These are phyloP conservation scores for Glossophaga mutica DNA, from an alignment of 2,797 vertebrate genomes.

Conservation along the genomic window DNA sequence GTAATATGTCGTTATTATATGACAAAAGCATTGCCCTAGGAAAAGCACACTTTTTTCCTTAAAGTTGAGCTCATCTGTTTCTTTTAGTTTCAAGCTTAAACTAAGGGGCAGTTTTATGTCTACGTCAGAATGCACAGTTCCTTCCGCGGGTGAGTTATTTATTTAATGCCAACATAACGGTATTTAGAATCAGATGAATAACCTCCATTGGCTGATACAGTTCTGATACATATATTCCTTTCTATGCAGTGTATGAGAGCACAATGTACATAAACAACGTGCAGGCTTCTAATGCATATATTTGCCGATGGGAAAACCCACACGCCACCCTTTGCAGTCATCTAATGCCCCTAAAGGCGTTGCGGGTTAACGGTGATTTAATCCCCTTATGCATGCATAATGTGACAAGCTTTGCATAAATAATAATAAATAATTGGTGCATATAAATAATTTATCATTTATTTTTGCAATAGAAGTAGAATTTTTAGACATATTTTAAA, in stretches of 20 bases:
- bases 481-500: constrained; percentile 87
- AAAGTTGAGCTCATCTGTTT: neutral
- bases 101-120: constrained; percentile 32
- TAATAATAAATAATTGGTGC: constrained; percentile 99
- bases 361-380: constrained; percentile 93
- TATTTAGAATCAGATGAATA: neutral
- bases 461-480: constrained; percentile 98
- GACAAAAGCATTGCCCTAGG: constrained; percentile 54
- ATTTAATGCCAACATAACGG: constrained; percentile 48
- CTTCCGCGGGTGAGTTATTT: constrained; percentile 14
- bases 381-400: constrained; percentile 99
- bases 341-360: constrained; percentile 86
- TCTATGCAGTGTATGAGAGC: constrained; percentile 3
- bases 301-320: constrained; percentile 75
- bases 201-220: constrained; percentile 15
- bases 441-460: constrained; percentile 99
- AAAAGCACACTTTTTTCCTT: neutral
- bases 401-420: constrained; percentile 99
- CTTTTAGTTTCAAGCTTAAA: constrained; percentile 54
- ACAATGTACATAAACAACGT: constrained; percentile 63
- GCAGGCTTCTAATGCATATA: constrained; percentile 64
- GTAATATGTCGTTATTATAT: constrained; percentile 38
- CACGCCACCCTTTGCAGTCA: constrained; percentile 76
- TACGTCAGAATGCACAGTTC: neutral
- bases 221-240: constrained; percentile 47